phyloP scores from a whole-genome alignment of 2,888 invertebrate genomes.

The Penaeus monodon region DNA sequence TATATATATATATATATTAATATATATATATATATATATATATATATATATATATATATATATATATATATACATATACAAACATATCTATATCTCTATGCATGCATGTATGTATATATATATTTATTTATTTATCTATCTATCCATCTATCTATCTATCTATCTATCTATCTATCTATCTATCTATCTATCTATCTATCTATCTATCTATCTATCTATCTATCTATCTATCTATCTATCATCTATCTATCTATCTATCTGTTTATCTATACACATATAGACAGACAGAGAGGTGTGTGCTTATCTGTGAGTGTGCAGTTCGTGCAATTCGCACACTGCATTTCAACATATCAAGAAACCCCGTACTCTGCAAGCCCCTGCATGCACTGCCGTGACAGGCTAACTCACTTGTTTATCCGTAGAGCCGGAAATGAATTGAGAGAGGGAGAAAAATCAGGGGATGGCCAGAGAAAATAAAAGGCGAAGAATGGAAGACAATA shows the following conservation, averaged over 20 bases:
- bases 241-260: not conserved
- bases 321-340: not conserved
- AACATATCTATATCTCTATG: too few relatives aligned
- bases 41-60: too few relatives aligned
- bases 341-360: too few relatives aligned
- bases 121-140: too few relatives aligned
- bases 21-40: too few relatives aligned
- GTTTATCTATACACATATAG: fast-evolving
- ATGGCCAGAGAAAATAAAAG: not conserved
- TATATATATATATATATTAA: too few relatives aligned
- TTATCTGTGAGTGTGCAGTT: not conserved
- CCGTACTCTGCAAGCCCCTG: not conserved
- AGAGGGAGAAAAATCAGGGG: not conserved
- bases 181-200: not conserved
- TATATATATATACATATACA: too few relatives aligned
- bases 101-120: too few relatives aligned
- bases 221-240: not conserved
- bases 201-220: not conserved
- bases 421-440: not conserved
- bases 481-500: not conserved
- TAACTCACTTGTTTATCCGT: not conserved
- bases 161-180: not conserved
- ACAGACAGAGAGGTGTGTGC: too few relatives aligned
- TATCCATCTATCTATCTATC: not conserved
- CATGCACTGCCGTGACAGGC: not conserved